These are phyloP conservation scores for Papilio elwesi DNA, from an alignment of 2,888 invertebrate species.

Conservation along the genomic window DNA sequence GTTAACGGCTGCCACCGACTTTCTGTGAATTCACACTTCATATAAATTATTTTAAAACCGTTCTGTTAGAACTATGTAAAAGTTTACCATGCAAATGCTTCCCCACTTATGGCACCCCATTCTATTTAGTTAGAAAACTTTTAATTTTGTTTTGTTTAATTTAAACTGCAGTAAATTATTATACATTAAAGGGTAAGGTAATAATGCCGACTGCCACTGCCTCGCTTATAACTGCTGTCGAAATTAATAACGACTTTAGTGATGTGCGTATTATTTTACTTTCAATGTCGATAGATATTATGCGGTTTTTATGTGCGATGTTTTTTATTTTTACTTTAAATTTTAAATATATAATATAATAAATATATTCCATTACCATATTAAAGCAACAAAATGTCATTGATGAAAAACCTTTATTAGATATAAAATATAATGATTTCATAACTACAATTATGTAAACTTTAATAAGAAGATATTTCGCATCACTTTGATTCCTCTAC, in stretches of 20 bases:
- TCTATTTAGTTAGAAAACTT: constrained; percentile 67
- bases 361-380: too few species aligned
- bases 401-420: too few species aligned
- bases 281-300: constrained; percentile 45
- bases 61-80: constrained; percentile 28
- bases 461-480: too few species aligned
- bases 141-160: constrained; percentile 81
- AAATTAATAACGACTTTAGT: constrained; percentile 75
- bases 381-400: too few species aligned
- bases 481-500: too few species aligned
- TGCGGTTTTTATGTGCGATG: neutral
- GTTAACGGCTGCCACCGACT: neutral
- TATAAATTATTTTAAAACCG: constrained; percentile 25
- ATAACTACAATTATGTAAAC: too few species aligned
- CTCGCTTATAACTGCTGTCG: constrained; percentile 76
- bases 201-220: constrained; percentile 79
- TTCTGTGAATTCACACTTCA: neutral
- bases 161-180: constrained; percentile 82
- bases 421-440: too few species aligned
- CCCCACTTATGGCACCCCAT: constrained; percentile 52
- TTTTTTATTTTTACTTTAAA: neutral
- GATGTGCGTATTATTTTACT: constrained; percentile 47
- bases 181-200: constrained; percentile 81
- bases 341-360: too few species aligned
- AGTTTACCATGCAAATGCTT: constrained; percentile 48